Conservation (phyloP, 1,140 invertebrate species). For the Lepidostoma basale region DNA sequence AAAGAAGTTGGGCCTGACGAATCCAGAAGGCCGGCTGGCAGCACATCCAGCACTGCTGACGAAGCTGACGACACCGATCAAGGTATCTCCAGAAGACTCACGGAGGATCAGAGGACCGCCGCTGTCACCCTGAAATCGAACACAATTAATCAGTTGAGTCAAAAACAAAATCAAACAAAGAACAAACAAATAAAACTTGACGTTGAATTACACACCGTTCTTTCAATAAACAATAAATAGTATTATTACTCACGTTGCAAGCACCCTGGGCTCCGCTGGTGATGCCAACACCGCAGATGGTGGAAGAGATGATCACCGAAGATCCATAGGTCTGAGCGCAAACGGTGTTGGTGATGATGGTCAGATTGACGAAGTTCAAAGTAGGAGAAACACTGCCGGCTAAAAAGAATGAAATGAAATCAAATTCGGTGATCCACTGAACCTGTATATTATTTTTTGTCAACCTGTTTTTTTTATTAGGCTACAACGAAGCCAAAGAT, state of each 20-base stretch:
- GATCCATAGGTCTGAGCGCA: slow-evolving; percentile 38
- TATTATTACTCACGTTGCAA: slow-evolving; percentile 42
- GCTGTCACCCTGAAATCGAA: slow-evolving; percentile 57
- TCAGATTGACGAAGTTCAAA: slow-evolving; percentile 45
- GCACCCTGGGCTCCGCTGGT: slow-evolving; percentile 37
- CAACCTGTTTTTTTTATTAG: too few species aligned
- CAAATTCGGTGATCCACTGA: too few species aligned
- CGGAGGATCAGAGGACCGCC: slow-evolving; percentile 59
- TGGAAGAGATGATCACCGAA: slow-evolving; percentile 32
- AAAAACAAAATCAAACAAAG: background rate
- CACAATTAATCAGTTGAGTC: background rate
- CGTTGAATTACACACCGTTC: background rate
- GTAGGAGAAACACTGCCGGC: slow-evolving; percentile 28
- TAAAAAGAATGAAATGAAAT: background rate
- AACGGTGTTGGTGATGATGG: slow-evolving; percentile 39
- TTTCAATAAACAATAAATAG: background rate
- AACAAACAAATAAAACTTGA: background rate
- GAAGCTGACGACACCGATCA: slow-evolving; percentile 63
- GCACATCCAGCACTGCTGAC: slow-evolving; percentile 59
- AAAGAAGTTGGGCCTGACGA: slow-evolving; percentile 52
- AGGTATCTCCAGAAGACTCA: slow-evolving; percentile 49
- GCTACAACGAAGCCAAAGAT: too few species aligned
- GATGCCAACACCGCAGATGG: slow-evolving; percentile 43
- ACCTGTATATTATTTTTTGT: too few species aligned
- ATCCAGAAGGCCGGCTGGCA: slow-evolving; percentile 56